Conservation (phyloP, 2,797 vertebrate species). For the Semotilus atromaculatus region DNA sequence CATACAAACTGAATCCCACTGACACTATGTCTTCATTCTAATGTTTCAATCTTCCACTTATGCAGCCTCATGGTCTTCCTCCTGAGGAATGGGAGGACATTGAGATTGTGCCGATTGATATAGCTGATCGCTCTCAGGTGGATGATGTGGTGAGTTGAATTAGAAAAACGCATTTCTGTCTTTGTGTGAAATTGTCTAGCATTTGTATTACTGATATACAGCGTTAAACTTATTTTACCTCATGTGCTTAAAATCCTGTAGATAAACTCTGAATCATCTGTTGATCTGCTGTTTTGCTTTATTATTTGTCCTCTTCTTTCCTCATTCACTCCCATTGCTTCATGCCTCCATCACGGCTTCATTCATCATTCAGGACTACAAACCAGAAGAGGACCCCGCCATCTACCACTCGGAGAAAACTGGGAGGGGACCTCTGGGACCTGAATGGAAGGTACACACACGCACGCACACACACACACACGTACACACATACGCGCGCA, state of each 20-base stretch:
- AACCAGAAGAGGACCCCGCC: slow-evolving; percentile 67
- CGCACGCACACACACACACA: too few species aligned
- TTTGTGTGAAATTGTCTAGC: neutral
- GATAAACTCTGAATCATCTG: neutral
- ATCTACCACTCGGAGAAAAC: slow-evolving; percentile 69
- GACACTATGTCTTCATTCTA: neutral
- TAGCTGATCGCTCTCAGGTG: slow-evolving; percentile 65
- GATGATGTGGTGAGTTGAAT: slow-evolving; percentile 65
- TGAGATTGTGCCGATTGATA: slow-evolving; percentile 67
- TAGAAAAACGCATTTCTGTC: neutral
- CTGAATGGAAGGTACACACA: slow-evolving; percentile 66
- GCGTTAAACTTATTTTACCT: neutral
- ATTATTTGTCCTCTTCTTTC: neutral
- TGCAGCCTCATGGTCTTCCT: slow-evolving; percentile 67
- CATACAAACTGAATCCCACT: neutral
- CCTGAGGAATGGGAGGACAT: slow-evolving; percentile 69
- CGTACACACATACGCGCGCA: too few species aligned
- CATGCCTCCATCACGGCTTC: neutral
- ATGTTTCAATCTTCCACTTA: neutral
- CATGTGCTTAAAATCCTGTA: neutral
- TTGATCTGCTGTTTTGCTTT: neutral
- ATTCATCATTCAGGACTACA: slow-evolving; percentile 63
- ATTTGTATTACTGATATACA: neutral
- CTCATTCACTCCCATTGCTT: neutral
- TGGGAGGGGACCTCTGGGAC: slow-evolving; percentile 67